Evolutionary conservation across 1,140 invertebrate species (phyloP), one percentile per base, ranked within the genome.

Genomic region (Pseudobourletiella spinata): DNA sequence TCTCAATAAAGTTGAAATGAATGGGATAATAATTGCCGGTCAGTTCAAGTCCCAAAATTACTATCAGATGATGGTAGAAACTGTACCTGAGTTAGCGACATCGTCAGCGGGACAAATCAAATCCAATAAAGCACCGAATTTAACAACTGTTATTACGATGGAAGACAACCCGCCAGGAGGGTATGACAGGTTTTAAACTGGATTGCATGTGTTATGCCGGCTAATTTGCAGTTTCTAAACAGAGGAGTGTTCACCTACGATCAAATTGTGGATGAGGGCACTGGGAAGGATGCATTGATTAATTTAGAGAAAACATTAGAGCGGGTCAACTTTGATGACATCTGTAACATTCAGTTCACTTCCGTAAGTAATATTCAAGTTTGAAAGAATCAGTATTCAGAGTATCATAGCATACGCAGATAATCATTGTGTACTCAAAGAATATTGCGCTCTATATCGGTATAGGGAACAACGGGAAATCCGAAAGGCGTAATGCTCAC

Each of bases 401-500:
- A 46, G 6, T 14, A 46, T 11, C 6, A 11, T 11, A 46, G 15
- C 15, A 46, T 14, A 46, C 15, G 18, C 18, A 46, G 22, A 39
- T 39, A 39, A 39, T 39, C 8, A 39, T 39, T 39, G n/a, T 11
- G 8, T 11, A 39, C 8, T 39, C 32, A 8, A 11, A 8, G n/a
- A 39, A 39, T 39, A 39, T 39, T 39, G n/a, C n/a, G n/a, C n/a
- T n/a, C n/a, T n/a, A n/a, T n/a, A n/a, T n/a, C n/a, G n/a, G 83
- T 86, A 86, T 18, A 91, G 58, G 68, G 68, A 30, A 70, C 89
- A 3, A 92, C 87, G 48, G 92, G 93, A 0, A 79, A 79, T 30
- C 89, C 95, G 1, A 98, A 98, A 77, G 94, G 88, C 14, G 86
- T 88, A 0, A 77, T 87, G 0, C 72, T 96, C 2, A 86, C 85